Percentiles rank a stretch among this genome's conserved stretches.
These are phyloP conservation scores for Nematostella vectensis DNA, from an alignment of 92 coral and sea anemone genomes.

Conservation along the genomic window DNA sequence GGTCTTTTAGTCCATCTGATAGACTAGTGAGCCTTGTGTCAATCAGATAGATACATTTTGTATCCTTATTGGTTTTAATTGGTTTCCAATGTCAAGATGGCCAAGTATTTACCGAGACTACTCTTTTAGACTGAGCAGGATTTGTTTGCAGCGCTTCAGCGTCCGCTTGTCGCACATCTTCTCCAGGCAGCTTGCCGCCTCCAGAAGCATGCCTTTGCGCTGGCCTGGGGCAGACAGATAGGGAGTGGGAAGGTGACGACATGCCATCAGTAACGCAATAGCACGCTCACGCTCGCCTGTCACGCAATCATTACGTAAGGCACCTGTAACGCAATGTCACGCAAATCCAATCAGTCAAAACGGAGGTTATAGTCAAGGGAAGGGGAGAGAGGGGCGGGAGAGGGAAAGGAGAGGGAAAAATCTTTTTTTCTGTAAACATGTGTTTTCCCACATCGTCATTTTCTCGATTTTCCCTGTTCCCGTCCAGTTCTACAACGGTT, in stretches of 20 bases:
- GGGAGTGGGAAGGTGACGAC: conserved; percentile 68
- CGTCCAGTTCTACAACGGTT: neutral
- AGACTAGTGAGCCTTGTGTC: too few relatives aligned
- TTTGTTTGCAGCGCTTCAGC: conserved; percentile 51
- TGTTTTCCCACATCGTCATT: neutral
- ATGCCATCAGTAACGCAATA: conserved; percentile 64
- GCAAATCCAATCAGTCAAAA: neutral
- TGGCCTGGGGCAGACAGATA: conserved; percentile 64
- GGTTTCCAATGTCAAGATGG: too few relatives aligned
- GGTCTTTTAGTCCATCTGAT: too few relatives aligned
- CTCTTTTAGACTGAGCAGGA: too few relatives aligned
- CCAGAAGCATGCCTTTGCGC: conserved; percentile 66
- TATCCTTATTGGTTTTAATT: too few relatives aligned
- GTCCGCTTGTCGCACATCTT: conserved; percentile 70
- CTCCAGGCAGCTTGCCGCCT: conserved; percentile 64
- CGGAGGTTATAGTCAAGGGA: neutral
- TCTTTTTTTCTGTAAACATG: neutral
- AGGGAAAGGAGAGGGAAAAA: neutral
- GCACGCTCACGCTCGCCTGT: conserved; percentile 79
- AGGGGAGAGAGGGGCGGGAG: neutral
- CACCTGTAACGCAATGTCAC: neutral
- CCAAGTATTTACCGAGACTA: too few relatives aligned
- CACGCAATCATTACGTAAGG: conserved; percentile 42
- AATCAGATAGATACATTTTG: too few relatives aligned
- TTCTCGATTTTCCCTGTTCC: neutral